Conservation (phyloP, 2,113 vertebrate species). For the Ranitomeya variabilis region DNA sequence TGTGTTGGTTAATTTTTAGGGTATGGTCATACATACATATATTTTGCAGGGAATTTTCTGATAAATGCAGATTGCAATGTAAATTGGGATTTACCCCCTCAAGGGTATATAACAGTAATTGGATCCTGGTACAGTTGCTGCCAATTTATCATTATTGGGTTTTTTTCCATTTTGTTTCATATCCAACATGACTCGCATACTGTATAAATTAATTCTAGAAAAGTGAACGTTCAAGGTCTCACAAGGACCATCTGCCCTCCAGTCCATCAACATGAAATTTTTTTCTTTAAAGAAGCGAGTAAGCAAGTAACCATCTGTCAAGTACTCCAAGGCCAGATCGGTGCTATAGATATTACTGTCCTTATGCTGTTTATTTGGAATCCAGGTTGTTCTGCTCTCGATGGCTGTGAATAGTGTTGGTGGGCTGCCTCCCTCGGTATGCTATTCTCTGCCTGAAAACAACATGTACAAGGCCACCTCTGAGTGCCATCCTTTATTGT, state of each 20-base stretch:
- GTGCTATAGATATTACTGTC: not conserved
- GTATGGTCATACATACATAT: no score
- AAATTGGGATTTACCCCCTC: no score
- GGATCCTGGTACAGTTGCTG: no score
- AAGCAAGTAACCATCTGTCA: not conserved
- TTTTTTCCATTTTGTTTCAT: not conserved
- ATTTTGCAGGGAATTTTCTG: no score
- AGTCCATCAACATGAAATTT: not conserved
- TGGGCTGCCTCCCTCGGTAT: not conserved
- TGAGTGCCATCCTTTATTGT: not conserved
- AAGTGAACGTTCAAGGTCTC: not conserved
- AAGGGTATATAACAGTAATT: no score
- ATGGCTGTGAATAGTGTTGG: not conserved
- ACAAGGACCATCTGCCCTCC: not conserved
- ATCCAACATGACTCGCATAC: not conserved
- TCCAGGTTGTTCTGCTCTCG: not conserved
- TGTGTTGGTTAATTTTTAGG: no score
- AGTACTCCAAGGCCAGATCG: not conserved
- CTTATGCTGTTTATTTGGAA: not conserved
- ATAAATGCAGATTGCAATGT: no score
- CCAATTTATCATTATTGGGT: no score
- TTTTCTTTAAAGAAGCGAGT: not conserved
- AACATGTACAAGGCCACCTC: slow-evolving; percentile 41
- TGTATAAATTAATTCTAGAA: not conserved
- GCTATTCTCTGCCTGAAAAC: slow-evolving; percentile 10